Evolutionary conservation across 2,888 invertebrate species (phyloP).

Genomic region (Sarcophaga variegata): DNA sequence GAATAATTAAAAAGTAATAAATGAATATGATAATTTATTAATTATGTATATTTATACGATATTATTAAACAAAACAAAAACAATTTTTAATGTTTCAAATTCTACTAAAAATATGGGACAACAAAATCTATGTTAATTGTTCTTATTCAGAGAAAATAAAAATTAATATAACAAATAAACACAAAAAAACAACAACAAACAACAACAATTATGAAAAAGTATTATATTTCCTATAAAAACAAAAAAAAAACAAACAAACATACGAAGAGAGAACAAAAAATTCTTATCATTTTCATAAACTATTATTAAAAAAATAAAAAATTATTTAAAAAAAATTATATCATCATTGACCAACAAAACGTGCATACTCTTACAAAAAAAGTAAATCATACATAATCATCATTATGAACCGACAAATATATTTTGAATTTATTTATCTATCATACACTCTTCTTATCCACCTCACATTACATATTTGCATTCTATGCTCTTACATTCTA

Average conservation of each 20-base stretch:
- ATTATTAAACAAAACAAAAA: constrained; percentile 1
- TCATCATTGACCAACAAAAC: constrained; percentile 29
- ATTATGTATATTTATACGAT: constrained; percentile 41
- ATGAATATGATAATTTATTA: constrained; percentile 25
- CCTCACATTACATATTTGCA: not conserved
- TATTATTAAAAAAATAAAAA: constrained; percentile 24
- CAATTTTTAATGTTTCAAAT: constrained; percentile 60
- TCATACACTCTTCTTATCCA: not conserved
- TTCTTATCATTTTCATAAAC: constrained; percentile 15
- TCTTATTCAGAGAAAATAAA: constrained; percentile 5
- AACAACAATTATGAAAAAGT: not conserved
- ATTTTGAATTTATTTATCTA: too few species aligned
- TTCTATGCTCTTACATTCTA: not conserved
- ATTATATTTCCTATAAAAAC: not conserved
- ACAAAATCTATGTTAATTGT: constrained; percentile 59
- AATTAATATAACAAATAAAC: not conserved
- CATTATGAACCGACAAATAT: constrained; percentile 20
- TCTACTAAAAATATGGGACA: constrained; percentile 20
- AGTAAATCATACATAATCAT: constrained; percentile 61
- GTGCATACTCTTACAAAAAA: constrained; percentile 16
- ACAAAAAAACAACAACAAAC: constrained; percentile 1
- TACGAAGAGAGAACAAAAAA: constrained; percentile 5
- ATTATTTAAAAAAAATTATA: constrained; percentile 13
- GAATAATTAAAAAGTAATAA: not conserved
- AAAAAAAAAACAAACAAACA: not conserved